These are phyloP conservation scores for Iselma pallidipennis DNA, from an alignment of 2,888 invertebrate species.

Conservation along the genomic window DNA sequence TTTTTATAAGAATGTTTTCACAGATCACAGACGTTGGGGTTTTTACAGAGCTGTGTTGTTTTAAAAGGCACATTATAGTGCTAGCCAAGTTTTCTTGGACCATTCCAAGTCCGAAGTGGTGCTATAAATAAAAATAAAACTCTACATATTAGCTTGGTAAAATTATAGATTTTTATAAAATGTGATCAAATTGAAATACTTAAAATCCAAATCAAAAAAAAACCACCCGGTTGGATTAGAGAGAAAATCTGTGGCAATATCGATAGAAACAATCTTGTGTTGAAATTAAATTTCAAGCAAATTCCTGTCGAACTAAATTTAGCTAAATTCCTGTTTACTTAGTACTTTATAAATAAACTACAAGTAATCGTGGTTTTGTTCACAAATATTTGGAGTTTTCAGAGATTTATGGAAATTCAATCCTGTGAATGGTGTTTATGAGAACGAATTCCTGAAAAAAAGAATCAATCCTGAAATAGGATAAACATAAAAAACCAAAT, in stretches of 20 bases:
- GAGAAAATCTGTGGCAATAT: background rate
- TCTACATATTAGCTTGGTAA: background rate
- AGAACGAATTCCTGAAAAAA: no score
- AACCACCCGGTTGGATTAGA: no score
- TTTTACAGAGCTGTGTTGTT: slow-evolving; percentile 15
- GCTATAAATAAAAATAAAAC: slow-evolving; percentile 46
- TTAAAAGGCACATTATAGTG: slow-evolving; percentile 19
- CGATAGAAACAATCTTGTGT: no score
- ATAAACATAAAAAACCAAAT: no score
- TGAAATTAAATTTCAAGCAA: background rate
- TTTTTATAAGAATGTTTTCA: slow-evolving; percentile 15
- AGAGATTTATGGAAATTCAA: background rate
- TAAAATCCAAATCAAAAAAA: background rate
- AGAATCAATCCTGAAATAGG: no score
- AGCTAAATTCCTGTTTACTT: background rate
- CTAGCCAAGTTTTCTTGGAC: slow-evolving; percentile 14
- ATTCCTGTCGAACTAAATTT: background rate
- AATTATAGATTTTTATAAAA: background rate
- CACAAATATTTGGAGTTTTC: background rate
- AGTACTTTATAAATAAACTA: background rate
- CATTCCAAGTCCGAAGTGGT: slow-evolving; percentile 45
- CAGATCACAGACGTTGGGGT: slow-evolving; percentile 20
- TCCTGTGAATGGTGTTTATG: no score
- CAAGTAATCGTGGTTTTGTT: background rate
- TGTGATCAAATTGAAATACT: background rate